Evolutionary conservation across 2,888 invertebrate genomes (phyloP).

Genomic region (Allolobophora icterica): DNA sequence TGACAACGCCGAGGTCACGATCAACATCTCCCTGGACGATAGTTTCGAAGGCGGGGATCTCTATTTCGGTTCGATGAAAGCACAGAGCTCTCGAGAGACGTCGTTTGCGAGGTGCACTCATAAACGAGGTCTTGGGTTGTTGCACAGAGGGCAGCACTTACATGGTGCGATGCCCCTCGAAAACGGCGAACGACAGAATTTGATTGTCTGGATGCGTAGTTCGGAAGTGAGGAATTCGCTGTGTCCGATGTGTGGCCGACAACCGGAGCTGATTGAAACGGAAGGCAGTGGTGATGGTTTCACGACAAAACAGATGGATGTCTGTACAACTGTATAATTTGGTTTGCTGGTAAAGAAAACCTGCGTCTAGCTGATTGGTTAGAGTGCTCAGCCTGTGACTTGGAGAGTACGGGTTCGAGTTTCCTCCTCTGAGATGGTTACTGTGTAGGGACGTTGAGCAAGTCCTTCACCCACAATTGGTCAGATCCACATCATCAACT

Average conservation of each 20-base stretch:
- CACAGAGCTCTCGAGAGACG: slow-evolving; percentile 44
- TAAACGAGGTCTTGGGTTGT: slow-evolving; percentile 55
- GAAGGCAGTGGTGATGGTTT: slow-evolving; percentile 61
- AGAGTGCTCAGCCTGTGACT: too few species aligned
- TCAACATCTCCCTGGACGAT: slow-evolving; percentile 65
- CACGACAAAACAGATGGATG: slow-evolving; percentile 45
- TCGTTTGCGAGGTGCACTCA: slow-evolving; percentile 51
- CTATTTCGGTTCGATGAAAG: slow-evolving; percentile 63
- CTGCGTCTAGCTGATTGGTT: too few species aligned
- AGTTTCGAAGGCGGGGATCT: slow-evolving; percentile 63
- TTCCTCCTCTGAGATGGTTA: too few species aligned
- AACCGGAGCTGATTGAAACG: slow-evolving; percentile 56
- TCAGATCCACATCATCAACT: too few species aligned
- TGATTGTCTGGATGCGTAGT: slow-evolving; percentile 67
- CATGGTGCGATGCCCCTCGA: slow-evolving; percentile 65
- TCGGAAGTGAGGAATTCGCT: slow-evolving; percentile 62
- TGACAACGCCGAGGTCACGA: slow-evolving; percentile 67
- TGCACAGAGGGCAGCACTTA: slow-evolving; percentile 66
- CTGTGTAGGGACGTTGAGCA: too few species aligned
- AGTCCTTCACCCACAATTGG: too few species aligned
- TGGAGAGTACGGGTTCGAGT: too few species aligned
- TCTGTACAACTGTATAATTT: slow-evolving; percentile 30
- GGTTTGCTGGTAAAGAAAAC: not conserved
- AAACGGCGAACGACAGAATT: slow-evolving; percentile 63
- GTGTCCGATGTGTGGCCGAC: slow-evolving; percentile 66